Percentiles rank a stretch among this genome's conserved stretches.
Evolutionary conservation across 2,797 vertebrate species (phyloP).

Genomic region (Knipowitschia caucasica): DNA sequence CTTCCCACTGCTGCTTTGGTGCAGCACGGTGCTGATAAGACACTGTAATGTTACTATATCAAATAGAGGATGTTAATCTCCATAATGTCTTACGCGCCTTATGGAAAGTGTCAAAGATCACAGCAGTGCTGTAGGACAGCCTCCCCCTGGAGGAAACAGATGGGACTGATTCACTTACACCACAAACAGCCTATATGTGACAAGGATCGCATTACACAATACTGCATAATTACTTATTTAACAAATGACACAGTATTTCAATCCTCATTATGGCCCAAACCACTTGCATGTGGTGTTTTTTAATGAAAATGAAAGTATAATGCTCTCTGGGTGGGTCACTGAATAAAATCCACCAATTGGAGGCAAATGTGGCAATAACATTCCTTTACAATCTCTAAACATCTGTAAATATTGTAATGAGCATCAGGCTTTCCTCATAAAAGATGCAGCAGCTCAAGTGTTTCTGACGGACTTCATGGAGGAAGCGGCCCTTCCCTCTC

Average conservation of each 20-base stretch:
- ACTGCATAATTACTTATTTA: conserved; percentile 26
- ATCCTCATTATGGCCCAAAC: conserved; percentile 1
- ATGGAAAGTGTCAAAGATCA: conserved; percentile 65
- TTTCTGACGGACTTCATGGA: conserved; percentile 70
- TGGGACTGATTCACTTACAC: conserved; percentile 60
- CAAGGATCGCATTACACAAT: conserved; percentile 25
- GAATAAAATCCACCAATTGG: conserved; percentile 57
- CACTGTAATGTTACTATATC: conserved; percentile 21
- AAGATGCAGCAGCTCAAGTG: conserved; percentile 74
- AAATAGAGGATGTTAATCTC: conserved; percentile 38
- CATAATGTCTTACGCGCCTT: conserved; percentile 41
- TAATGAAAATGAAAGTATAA: conserved; percentile 50
- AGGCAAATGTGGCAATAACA: conserved; percentile 61
- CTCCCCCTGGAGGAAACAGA: conserved; percentile 64
- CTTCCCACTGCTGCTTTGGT: conserved; percentile 13
- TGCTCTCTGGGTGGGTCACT: conserved; percentile 38
- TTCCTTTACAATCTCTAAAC: conserved; percentile 62
- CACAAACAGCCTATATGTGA: conserved; percentile 55
- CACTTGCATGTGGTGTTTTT: conserved; percentile 4
- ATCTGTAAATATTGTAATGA: conserved; percentile 78
- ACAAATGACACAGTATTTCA: conserved; percentile 27
- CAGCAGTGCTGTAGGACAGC: conserved; percentile 57
- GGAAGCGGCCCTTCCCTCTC: conserved; percentile 43
- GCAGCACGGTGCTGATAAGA: conserved; percentile 18
- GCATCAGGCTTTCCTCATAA: conserved; percentile 73